Evolutionary conservation across 2,888 invertebrate species (phyloP).

Genomic region (Ornithoptera alexandrae): DNA sequence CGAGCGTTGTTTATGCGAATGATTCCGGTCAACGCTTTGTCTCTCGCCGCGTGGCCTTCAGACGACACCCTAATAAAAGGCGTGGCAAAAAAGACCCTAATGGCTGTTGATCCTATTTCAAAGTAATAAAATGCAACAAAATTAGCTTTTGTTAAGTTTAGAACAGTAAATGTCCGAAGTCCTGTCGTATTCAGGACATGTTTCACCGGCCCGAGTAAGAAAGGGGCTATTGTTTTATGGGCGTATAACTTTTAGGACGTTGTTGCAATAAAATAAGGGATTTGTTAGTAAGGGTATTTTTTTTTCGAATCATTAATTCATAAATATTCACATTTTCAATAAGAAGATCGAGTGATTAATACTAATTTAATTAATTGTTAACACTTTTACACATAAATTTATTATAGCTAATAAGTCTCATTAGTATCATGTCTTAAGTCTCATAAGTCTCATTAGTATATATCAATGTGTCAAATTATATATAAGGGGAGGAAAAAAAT

Average conservation of each 20-base stretch:
- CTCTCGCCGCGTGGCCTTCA: slow-evolving; percentile 73
- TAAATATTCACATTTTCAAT: neutral
- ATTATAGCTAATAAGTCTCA: too few relatives aligned
- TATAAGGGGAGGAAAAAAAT: neutral
- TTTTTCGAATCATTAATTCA: neutral
- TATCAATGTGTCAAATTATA: too few relatives aligned
- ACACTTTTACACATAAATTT: neutral
- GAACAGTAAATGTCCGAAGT: slow-evolving; percentile 63
- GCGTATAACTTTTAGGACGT: slow-evolving; percentile 50
- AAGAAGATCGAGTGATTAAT: neutral
- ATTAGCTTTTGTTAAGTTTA: slow-evolving; percentile 74
- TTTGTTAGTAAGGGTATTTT: slow-evolving; percentile 37
- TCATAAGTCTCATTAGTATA: too few relatives aligned
- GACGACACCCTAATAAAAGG: slow-evolving; percentile 79
- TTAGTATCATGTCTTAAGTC: too few relatives aligned
- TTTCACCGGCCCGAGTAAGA: slow-evolving; percentile 46
- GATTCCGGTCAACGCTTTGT: slow-evolving; percentile 74
- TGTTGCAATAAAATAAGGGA: slow-evolving; percentile 46
- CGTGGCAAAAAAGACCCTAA: slow-evolving; percentile 76
- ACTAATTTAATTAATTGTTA: neutral
- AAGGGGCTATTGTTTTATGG: slow-evolving; percentile 64
- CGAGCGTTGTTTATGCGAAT: slow-evolving; percentile 73
- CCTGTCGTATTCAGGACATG: slow-evolving; percentile 50
- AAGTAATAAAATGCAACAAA: slow-evolving; percentile 79
- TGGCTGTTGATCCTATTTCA: slow-evolving; percentile 75